Percentiles rank a stretch among this genome's conserved stretches.
phyloP scores from a whole-genome alignment of 2,113 vertebrate genomes.

The Centropristis striata region DNA sequence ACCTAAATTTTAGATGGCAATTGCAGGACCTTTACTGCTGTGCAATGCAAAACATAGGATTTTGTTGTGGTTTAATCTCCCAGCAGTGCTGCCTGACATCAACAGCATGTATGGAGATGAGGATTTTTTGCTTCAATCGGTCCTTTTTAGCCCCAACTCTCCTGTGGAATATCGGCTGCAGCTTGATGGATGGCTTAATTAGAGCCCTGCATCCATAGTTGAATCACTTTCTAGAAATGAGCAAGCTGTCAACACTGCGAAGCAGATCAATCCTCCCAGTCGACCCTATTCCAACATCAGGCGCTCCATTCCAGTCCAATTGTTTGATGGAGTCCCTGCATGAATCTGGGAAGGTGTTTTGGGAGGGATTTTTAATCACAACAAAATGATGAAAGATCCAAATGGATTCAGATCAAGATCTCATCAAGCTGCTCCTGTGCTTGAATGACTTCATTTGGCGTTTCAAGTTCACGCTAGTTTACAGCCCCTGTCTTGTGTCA shows the following conservation, averaged over 20 bases:
- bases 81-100: constrained; percentile 21
- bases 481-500: constrained; percentile 17
- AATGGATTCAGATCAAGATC: constrained; percentile 69
- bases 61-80: constrained; percentile 39
- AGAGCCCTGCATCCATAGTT: constrained; percentile 60
- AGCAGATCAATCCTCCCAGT: constrained; percentile 73
- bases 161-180: constrained; percentile 56
- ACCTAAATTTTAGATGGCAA: constrained; percentile 20
- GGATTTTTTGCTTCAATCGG: constrained; percentile 42
- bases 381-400: constrained; percentile 64
- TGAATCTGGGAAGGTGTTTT: constrained; percentile 49
- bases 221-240: constrained; percentile 70
- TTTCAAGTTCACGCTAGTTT: constrained; percentile 25
- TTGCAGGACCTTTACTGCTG: constrained; percentile 28
- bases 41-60: constrained; percentile 30
- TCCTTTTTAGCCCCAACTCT: constrained; percentile 53
- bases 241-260: constrained; percentile 65
- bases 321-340: constrained; percentile 66
- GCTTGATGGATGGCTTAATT: constrained; percentile 79
- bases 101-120: constrained; percentile 45
- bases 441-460: constrained; percentile 35
- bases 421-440: constrained; percentile 51
- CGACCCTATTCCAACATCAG: constrained; percentile 42
- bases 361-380: constrained; percentile 65
- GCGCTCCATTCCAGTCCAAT: constrained; percentile 58